phyloP scores from a whole-genome alignment of 2,888 invertebrate genomes.

The Euproctis similis region DNA sequence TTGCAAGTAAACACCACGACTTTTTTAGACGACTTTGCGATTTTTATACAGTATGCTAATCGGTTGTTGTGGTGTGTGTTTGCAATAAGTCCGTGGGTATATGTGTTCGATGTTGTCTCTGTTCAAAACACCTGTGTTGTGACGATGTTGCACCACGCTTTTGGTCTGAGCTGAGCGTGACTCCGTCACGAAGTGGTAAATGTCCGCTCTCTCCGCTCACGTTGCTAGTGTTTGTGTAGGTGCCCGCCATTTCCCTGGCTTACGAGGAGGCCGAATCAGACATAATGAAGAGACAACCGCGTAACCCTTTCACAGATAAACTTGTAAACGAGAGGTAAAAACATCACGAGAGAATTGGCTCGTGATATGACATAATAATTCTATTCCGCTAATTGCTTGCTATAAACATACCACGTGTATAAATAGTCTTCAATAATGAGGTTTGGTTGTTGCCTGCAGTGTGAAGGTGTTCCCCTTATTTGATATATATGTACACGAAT shows the following conservation, averaged over 20 bases:
- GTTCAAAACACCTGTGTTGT: slow-evolving; percentile 63
- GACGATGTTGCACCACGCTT: slow-evolving; percentile 56
- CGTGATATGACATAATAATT: slow-evolving; percentile 67
- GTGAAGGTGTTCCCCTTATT: slow-evolving; percentile 44
- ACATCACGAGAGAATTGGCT: slow-evolving; percentile 55
- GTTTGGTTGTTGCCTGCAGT: slow-evolving; percentile 70
- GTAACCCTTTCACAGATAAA: slow-evolving; percentile 98
- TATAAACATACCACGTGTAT: slow-evolving; percentile 65
- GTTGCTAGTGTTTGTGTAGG: slow-evolving; percentile 81
- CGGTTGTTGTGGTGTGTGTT: slow-evolving; percentile 23
- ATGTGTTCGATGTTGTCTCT: slow-evolving; percentile 71
- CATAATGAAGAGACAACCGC: slow-evolving; percentile 99
- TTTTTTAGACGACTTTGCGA: no score
- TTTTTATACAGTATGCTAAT: no score
- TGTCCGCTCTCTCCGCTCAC: slow-evolving; percentile 44
- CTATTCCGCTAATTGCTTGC: slow-evolving; percentile 73
- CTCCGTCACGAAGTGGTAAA: slow-evolving; percentile 24
- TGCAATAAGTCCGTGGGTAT: slow-evolving; percentile 30
- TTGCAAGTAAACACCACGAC: slow-evolving; percentile 53
- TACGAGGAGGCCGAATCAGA: slow-evolving; percentile 99
- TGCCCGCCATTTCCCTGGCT: slow-evolving; percentile 98
- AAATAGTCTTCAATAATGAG: slow-evolving; percentile 61
- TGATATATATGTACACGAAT: slow-evolving; percentile 41
- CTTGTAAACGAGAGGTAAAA: slow-evolving; percentile 98
- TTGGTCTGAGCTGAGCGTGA: slow-evolving; percentile 33